Base-by-base conservation (phyloP, 1,140 invertebrate species). In the Colletes latitarsis region DNA sequence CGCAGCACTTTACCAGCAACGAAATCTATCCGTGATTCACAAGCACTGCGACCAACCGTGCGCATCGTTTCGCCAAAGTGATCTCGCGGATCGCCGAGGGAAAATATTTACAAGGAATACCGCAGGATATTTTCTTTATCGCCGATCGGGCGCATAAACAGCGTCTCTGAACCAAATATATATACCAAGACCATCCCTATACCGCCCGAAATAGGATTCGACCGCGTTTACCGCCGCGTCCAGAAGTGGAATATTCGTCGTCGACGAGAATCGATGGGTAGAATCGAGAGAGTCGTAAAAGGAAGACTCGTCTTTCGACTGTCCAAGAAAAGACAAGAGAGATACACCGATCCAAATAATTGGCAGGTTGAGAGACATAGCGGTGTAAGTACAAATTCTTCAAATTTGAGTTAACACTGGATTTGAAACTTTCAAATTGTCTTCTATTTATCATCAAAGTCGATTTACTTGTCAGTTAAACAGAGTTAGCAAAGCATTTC, bases 101-200 rank as follows among this genome's bases (percentile, higher is more conserved):
- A 41, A 74, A 64, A 86, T 84, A 86, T 78, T 86, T 78, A 70
- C 69, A 77, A 82, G 46, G 67, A 82, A 67, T 58, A 77, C 39
- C 49, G 6, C 17, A 39, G 14, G 46, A 77, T 81, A 69, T 77
- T 57, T 82, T 82, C 55, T 84, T 74, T 82, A 86, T 77, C 70
- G 73, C 17, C 21, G 57, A 41, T 53, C 73, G 68, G 67, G 46
- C 73, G 43, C 71, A 78, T 85, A 85, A 85, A 85, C 43, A 55
- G 64, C 55, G 55, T 55, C 30, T 55, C 3, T 2, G 30, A 30
- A 30, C 30, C 30, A 30, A 30, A 30, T 30, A 30, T 30, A 30
- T 30, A 30, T 30, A 30, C 30, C 30, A 30, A 30, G 30, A 30
- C 30, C 30, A 30, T 30, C 30, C 1, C 30, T 30, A 30, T 30